A percentile compares a stretch with the other conserved stretches of the same genome.
Conservation (phyloP, 2,888 invertebrate genomes). For the Standfussiana lucernea region DNA sequence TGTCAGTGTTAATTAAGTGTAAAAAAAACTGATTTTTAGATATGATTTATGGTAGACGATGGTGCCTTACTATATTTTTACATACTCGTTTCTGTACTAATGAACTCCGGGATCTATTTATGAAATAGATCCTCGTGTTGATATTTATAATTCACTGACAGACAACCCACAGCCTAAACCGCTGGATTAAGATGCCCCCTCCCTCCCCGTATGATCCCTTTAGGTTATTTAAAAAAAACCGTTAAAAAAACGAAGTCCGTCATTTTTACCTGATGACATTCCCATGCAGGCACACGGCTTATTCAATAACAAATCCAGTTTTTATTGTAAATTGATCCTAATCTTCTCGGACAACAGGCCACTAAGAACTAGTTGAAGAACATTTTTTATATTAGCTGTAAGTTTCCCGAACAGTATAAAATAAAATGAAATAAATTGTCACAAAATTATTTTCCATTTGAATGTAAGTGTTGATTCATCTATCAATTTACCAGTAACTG, state of each 20-base stretch:
- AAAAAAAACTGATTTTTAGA: background rate
- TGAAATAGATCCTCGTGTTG: no score
- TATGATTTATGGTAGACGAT: slow-evolving; percentile 15
- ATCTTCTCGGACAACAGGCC: background rate
- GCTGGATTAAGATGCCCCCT: background rate
- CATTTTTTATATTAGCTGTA: no score
- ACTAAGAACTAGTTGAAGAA: no score
- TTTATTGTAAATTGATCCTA: no score
- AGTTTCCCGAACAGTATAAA: no score
- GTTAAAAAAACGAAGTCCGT: no score
- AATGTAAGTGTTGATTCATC: slow-evolving; percentile 16
- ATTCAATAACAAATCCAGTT: background rate
- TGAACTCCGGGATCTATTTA: background rate
- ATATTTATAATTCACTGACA: background rate
- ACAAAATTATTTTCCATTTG: slow-evolving; percentile 1
- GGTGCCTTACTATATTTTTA: slow-evolving; percentile 13
- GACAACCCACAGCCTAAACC: background rate
- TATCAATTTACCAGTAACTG: slow-evolving; percentile 27
- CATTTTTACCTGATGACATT: no score
- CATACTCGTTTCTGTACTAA: background rate
- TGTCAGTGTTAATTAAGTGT: slow-evolving; percentile 35
- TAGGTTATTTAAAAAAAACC: no score
- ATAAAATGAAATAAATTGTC: no score
- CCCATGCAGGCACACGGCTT: no score
- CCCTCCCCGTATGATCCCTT: no score